These are phyloP conservation scores for Tachysurus fulvidraco DNA, from an alignment of 2,113 vertebrate species.

Conservation along the genomic window DNA sequence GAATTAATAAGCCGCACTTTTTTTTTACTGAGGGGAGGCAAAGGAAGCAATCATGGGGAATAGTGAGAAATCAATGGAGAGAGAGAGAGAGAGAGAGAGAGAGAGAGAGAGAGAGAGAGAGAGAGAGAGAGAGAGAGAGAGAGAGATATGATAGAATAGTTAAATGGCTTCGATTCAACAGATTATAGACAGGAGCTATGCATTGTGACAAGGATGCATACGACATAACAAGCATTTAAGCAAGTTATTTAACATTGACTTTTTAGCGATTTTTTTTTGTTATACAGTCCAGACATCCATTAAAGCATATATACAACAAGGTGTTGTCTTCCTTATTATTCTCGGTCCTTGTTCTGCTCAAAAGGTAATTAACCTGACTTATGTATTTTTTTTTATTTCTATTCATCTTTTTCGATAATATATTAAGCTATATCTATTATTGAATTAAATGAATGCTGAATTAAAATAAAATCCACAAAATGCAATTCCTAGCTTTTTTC, in stretches of 20 bases:
- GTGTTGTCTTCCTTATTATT: neutral
- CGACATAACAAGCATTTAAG: neutral
- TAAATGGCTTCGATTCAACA: conserved; percentile 27
- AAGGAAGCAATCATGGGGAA: conserved; percentile 46
- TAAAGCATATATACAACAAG: neutral
- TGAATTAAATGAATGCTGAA: no score
- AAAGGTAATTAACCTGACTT: neutral
- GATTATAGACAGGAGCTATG: neutral
- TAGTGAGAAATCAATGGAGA: conserved; percentile 61
- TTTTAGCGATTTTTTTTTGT: neutral
- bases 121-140: neutral
- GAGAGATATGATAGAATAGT: neutral
- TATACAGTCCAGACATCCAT: neutral
- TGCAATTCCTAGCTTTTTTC: neutral
- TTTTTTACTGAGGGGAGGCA: conserved; percentile 73
- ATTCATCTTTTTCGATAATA: no score
- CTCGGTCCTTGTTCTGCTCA: neutral
- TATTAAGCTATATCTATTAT: no score
- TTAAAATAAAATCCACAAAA: neutral
- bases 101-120: conserved; percentile 20
- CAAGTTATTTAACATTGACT: neutral
- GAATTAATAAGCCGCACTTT: conserved; percentile 93
- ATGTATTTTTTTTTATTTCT: neutral
- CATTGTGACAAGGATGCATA: neutral
- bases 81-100: conserved; percentile 4